Percentiles rank a stretch among this genome's conserved stretches.
phyloP scores from a whole-genome alignment of 2,113 vertebrate species.

The Sterna hirundo region DNA sequence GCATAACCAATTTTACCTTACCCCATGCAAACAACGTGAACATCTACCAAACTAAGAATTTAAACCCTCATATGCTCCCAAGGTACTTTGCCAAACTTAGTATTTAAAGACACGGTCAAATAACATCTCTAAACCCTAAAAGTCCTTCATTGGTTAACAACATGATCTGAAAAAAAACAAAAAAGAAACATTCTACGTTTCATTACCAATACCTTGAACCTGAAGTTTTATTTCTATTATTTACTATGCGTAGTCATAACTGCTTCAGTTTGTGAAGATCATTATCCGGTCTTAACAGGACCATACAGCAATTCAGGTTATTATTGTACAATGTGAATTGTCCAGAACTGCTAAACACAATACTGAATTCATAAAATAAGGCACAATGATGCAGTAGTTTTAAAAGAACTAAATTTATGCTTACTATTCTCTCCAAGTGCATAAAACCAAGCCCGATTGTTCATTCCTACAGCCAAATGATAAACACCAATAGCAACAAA shows the following conservation, averaged over 20 bases:
- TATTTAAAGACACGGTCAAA: background rate
- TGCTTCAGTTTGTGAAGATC: background rate
- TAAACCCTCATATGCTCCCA: background rate
- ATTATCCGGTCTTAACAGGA: background rate
- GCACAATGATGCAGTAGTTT: background rate
- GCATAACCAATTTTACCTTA: background rate
- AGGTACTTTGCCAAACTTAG: background rate
- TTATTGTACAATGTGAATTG: background rate
- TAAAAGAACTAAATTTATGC: constrained; percentile 33
- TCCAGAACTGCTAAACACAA: background rate
- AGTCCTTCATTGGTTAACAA: background rate
- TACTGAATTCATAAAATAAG: background rate
- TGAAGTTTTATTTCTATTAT: background rate
- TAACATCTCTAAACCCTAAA: background rate
- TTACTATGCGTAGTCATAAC: background rate
- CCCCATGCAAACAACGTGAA: background rate
- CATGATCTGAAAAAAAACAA: background rate
- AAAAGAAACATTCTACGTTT: background rate
- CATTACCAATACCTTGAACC: background rate
- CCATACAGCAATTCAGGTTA: background rate
- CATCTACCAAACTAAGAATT: background rate
- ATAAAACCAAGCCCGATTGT: constrained; percentile 98
- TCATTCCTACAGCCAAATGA: constrained; percentile 96
- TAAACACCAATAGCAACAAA: constrained; percentile 92
- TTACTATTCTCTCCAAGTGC: constrained; percentile 84